Conservation (phyloP, 2,888 invertebrate species). For the Gisinianus flammeolus region DNA sequence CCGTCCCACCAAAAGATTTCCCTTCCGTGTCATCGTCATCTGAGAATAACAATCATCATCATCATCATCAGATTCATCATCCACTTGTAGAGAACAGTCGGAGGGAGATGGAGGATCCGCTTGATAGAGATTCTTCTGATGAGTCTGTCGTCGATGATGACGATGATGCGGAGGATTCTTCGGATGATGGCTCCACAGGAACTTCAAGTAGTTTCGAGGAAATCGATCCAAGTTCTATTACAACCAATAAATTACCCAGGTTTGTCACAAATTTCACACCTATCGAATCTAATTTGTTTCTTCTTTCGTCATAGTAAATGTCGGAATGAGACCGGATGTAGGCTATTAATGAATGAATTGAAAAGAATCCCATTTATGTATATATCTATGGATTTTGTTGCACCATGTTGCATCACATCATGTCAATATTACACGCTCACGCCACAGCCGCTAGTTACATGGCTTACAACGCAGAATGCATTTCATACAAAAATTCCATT, state of each 20-base stretch:
- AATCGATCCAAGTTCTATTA: constrained; percentile 68
- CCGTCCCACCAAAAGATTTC: constrained; percentile 11
- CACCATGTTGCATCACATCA: too few species aligned
- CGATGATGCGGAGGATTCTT: constrained; percentile 64
- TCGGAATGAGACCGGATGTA: too few species aligned
- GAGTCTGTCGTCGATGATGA: constrained; percentile 59
- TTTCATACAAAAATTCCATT: too few species aligned
- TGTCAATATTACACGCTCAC: too few species aligned
- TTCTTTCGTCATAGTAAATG: too few species aligned
- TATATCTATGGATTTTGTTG: too few species aligned
- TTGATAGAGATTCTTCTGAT: constrained; percentile 40
- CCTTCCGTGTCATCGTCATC: background rate
- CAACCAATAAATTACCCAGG: constrained; percentile 6
- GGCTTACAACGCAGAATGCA: too few species aligned
- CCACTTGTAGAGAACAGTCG: too few species aligned
- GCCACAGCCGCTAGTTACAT: too few species aligned
- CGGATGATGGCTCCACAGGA: constrained; percentile 63
- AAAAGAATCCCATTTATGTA: too few species aligned
- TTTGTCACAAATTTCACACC: background rate
- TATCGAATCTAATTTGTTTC: background rate
- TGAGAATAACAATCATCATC: background rate
- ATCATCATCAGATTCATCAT: background rate
- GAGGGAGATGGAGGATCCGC: background rate
- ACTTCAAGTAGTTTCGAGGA: constrained; percentile 61
- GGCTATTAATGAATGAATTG: too few species aligned